Evolutionary conservation across 2,888 invertebrate genomes (phyloP), one percentile per base, ranked within the genome.

Genomic region (Heliconius ethilla): DNA sequence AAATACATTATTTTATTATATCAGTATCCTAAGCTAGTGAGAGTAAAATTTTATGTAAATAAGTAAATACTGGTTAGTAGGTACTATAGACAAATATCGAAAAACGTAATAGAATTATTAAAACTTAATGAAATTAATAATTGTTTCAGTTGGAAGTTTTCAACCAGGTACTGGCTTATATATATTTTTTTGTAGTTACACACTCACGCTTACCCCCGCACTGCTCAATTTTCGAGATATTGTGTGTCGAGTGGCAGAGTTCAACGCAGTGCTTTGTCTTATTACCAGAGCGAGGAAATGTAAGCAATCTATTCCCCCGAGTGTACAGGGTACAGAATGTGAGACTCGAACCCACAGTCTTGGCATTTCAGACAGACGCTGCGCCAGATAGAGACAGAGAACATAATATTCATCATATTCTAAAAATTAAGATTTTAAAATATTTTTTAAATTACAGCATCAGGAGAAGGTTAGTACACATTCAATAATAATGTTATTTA

Each of bases 131-230:
- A 22, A 51, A 51, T 51, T 0, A 22, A 51, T 51, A 51, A 51
- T 27, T 27, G 25, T 69, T 69, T 69, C 40, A 69, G 69, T 69
- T 69, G 69, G 40, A 69, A 25, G 3, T 15, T 69, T n/a, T 27
- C 37, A 69, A 45, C 69, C 69, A 69, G 25, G 69, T 69, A 45
- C 40, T 33, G 69, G 18, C 18, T 27, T n/a, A 25, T 69, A 69
- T 51, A 51, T 51, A 18, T 18, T 51, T 3, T 51, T 22, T 51
- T 22, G 7, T 51, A 9, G 22, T 51, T 51, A 9, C 22, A 51
- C 2, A 7, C 7, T 51, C 51, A 51, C 2, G 7, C 18, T 18
- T 45, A 15, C 15, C 3, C 15, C 15, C 45, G 15, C 15, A 15
- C 45, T 45, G 45, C 5, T 18, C 45, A 55, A 55, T 22, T 55